Evolutionary conservation across 1,140 invertebrate genomes (phyloP).

Genomic region (Bathynomus jamesi): DNA sequence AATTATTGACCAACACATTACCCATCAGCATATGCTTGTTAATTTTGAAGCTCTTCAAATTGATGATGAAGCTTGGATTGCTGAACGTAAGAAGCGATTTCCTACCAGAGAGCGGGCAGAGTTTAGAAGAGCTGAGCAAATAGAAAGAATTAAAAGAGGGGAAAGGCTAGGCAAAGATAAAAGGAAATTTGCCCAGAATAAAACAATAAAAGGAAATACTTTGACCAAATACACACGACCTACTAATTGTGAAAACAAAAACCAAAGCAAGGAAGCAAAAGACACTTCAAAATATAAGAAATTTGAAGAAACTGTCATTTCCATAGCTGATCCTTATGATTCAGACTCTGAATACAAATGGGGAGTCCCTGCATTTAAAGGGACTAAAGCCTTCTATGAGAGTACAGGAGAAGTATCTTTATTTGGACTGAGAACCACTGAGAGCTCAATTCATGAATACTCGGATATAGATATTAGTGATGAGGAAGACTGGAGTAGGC

Average conservation of each 20-base stretch:
- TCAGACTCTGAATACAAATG: constrained; percentile 10
- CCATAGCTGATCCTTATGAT: not conserved
- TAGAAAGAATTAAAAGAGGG: constrained; percentile 3
- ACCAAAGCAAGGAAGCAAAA: not conserved
- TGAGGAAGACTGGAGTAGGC: not conserved
- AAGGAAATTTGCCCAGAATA: not conserved
- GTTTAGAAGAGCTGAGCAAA: constrained; percentile 17
- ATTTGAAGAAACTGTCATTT: not conserved
- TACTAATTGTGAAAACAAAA: no score
- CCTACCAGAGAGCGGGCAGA: constrained; percentile 16
- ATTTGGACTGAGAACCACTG: constrained; percentile 19
- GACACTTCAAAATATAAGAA: not conserved
- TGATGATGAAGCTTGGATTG: constrained; percentile 23
- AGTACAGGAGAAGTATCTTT: constrained; percentile 20
- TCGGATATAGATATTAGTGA: not conserved
- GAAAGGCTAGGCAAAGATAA: not conserved
- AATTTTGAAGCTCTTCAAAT: constrained; percentile 23
- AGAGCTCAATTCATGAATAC: not conserved
- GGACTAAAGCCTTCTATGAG: constrained; percentile 22
- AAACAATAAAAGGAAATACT: not conserved
- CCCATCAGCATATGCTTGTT: constrained; percentile 4
- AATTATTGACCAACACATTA: constrained; percentile 1
- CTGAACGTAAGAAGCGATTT: constrained; percentile 23
- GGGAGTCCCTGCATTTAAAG: constrained; percentile 14
- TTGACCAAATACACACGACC: no score